phyloP scores from a whole-genome alignment of 1,140 invertebrate genomes.

The Alviniconcha marisindica region DNA sequence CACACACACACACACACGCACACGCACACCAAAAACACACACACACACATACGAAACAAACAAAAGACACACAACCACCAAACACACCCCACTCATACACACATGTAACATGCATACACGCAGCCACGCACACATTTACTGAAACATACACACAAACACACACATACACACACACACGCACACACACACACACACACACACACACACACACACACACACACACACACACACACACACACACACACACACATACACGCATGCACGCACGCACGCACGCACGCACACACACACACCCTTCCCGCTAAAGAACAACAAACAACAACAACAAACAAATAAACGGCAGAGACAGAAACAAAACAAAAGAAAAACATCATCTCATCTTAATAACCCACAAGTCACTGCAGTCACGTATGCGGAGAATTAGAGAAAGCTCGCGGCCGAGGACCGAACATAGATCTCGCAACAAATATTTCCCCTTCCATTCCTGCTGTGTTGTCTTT shows the following conservation, averaged over 20 bases:
- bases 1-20: neutral
- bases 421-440: no score
- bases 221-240: neutral
- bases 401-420: no score
- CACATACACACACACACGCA: neutral
- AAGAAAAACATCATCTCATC: no score
- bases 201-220: conserved; percentile 12
- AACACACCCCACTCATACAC: neutral
- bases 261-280: no score
- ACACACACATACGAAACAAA: neutral
- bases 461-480: no score
- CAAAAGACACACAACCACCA: neutral
- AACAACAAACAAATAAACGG: no score
- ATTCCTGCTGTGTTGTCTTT: conserved; percentile 11
- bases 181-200: neutral
- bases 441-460: no score
- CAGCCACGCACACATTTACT: neutral
- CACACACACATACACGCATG: no score
- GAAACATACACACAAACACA: neutral
- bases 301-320: no score
- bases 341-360: no score
- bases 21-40: neutral
- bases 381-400: no score
- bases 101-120: neutral
- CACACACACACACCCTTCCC: no score